These are phyloP conservation scores for Hyposoter didymator DNA, from an alignment of 2,888 invertebrate species.

Conservation along the genomic window DNA sequence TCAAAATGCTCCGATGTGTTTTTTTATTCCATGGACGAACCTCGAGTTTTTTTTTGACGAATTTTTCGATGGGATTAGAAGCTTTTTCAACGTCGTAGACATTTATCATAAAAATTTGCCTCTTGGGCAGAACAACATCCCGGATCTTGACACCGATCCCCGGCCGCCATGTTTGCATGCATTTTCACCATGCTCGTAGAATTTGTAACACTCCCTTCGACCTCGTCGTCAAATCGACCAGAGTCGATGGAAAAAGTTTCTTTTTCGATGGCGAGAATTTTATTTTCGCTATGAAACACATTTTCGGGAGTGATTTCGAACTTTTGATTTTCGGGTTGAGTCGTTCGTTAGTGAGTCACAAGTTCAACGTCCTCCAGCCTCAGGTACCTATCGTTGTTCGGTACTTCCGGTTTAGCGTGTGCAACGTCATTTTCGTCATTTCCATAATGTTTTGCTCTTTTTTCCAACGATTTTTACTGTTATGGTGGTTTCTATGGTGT, in stretches of 20 bases:
- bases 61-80: not conserved
- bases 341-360: not conserved
- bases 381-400: not conserved
- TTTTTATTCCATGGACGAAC: not conserved
- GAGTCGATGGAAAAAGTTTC: not conserved
- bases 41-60: not conserved
- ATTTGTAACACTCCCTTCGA: not conserved
- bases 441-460: not conserved
- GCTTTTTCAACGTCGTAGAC: not conserved
- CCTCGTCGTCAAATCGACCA: not conserved
- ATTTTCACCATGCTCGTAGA: constrained; percentile 1
- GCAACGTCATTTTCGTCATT: not conserved
- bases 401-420: constrained; percentile 16
- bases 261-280: not conserved
- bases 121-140: not conserved
- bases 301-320: not conserved
- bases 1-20: not conserved
- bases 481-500: not conserved
- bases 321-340: not conserved
- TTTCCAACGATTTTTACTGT: not conserved
- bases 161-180: constrained; percentile 18
- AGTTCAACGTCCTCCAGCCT: constrained; percentile 20
- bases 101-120: not conserved
- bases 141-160: not conserved
- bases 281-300: not conserved